Conservation (phyloP, 2,888 invertebrate genomes). For the Noctua fimbriata region DNA sequence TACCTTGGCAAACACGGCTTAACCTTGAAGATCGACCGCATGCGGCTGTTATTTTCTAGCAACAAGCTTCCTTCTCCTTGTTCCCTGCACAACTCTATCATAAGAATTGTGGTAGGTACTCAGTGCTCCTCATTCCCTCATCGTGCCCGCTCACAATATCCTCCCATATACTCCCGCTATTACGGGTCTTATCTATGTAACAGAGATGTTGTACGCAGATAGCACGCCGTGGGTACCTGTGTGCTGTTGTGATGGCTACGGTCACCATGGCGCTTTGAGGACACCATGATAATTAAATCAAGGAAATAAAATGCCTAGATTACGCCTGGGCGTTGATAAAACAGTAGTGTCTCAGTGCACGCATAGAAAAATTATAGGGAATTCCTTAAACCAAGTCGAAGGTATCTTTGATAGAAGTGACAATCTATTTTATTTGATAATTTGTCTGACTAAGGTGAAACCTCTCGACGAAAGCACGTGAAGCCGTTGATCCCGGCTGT, state of each 20-base stretch:
- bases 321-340: not conserved
- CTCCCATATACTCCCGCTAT: slow-evolving; percentile 63
- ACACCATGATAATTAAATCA: slow-evolving; percentile 25
- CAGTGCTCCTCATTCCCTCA: not conserved
- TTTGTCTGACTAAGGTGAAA: no score
- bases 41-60: not conserved
- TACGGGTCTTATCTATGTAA: slow-evolving; percentile 70
- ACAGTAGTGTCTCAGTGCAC: not conserved
- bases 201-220: slow-evolving; percentile 74
- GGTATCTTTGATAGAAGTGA: no score
- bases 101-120: not conserved
- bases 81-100: not conserved
- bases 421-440: no score
- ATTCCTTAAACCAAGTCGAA: no score
- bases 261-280: slow-evolving; percentile 46
- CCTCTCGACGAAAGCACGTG: no score
- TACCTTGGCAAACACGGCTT: not conserved
- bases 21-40: not conserved
- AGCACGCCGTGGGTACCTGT: slow-evolving; percentile 55
- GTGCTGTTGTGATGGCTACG: slow-evolving; percentile 56
- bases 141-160: slow-evolving; percentile 12
- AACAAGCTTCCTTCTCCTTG: not conserved
- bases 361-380: not conserved
- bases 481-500: no score
- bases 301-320: slow-evolving; percentile 7